These are phyloP conservation scores for Fragum whitleyi DNA, from an alignment of 2,888 invertebrate species.

Conservation along the genomic window DNA sequence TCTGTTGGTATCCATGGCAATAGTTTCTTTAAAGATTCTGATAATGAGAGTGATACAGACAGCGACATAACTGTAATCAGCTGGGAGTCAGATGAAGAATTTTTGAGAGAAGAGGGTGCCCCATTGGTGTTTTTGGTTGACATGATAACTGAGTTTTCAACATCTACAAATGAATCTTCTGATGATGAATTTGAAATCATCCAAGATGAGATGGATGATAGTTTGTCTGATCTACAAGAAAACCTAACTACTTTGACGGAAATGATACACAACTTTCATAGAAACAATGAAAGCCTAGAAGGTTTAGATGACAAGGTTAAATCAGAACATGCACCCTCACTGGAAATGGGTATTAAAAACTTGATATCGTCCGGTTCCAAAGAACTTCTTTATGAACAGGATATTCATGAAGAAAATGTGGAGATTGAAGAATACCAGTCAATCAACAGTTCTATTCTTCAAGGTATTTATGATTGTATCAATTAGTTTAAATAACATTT, in stretches of 20 bases:
- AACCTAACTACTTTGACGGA: neutral
- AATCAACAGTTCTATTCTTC: slow-evolving; percentile 34
- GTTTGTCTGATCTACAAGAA: neutral
- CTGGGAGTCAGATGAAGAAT: slow-evolving; percentile 44
- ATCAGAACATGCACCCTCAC: neutral
- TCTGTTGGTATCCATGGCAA: neutral
- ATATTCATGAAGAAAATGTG: slow-evolving; percentile 17
- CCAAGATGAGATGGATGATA: neutral
- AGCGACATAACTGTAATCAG: slow-evolving; percentile 64
- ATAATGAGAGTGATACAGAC: slow-evolving; percentile 34
- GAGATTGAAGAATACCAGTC: slow-evolving; percentile 55
- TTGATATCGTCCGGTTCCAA: neutral
- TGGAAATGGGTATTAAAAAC: neutral
- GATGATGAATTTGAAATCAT: slow-evolving; percentile 43
- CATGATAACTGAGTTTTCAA: neutral
- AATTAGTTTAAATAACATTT: too few relatives aligned
- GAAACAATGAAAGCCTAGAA: neutral
- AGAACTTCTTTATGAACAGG: neutral
- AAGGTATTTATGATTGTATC: neutral
- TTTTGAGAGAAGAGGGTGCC: slow-evolving; percentile 43
- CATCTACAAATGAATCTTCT: neutral
- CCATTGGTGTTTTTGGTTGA: slow-evolving; percentile 23
- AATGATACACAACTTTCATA: neutral
- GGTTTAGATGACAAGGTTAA: neutral
- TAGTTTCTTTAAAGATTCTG: neutral